Evolutionary conservation across 2,113 vertebrate genomes (phyloP), one percentile per base, ranked within the genome.

Genomic region (Motacilla alba): DNA sequence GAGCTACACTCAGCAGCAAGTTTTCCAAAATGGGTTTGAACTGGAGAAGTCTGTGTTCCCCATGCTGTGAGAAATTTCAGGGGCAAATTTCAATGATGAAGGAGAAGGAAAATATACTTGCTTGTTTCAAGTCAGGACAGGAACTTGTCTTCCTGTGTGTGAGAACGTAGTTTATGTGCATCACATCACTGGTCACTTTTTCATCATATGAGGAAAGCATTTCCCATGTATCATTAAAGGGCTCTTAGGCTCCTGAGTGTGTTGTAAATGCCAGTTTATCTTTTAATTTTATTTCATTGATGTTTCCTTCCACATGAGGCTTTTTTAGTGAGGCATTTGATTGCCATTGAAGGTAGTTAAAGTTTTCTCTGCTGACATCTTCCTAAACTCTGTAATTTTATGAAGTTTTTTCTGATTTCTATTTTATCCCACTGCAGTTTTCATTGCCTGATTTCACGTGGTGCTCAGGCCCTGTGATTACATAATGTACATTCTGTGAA

Each of bases 381-480:
- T 60, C 33, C 27, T 60, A 23, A 69, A 90, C 55, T 47, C 19
- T 69, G 43, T 94, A 63, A 80, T 39, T 79, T 86, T 47, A n/a
- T 56, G 52, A 55, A 76, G 23, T 13, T 84, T 94, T 64, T 89
- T 72, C 50, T 77, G 55, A 49, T 83, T 93, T 91, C 59, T 56
- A 37, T 1, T 84, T 89, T 68, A 50, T 92, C 39, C 22, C 4
- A 6, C 37, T 67, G 46, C 47, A 76, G 28, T 78, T 94, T 77
- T 94, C 43, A 27, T 28, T 94, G 39, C 47, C 28, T 50, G 56
- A 35, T 85, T 85, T 92, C 93, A 92, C 2, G 2, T 75, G 31
- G 58, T 78, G 53, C 67, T 97, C 69, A 93, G 55, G 52, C 35
- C 83, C 83, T 90, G 46, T 94, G 85, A 63, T 96, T 87, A 76